Evolutionary conservation across 2,797 vertebrate species (phyloP).

Genomic region (Danio tinwini): DNA sequence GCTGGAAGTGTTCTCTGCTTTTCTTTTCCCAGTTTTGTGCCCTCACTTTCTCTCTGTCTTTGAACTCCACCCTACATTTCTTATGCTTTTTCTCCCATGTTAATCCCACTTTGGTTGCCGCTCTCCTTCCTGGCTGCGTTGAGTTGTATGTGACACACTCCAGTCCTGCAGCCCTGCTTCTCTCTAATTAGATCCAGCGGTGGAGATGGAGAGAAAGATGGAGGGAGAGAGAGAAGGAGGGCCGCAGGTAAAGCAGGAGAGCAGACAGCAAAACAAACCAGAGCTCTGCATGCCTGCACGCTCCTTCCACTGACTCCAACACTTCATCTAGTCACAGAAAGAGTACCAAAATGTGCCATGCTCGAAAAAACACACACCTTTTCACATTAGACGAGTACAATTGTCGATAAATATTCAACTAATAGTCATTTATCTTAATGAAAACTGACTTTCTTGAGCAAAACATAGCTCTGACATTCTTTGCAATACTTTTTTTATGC

Average conservation of each 20-base stretch:
- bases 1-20: conserved; percentile 29
- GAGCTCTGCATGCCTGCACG: conserved; percentile 78
- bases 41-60: conserved; percentile 30
- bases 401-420: background rate
- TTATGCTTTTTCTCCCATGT: conserved; percentile 42
- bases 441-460: background rate
- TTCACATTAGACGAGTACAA: conserved; percentile 11
- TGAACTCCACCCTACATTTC: conserved; percentile 33
- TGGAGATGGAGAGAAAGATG: conserved; percentile 70
- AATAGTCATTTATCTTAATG: background rate
- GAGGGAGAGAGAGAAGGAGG: conserved; percentile 8
- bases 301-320: conserved; percentile 66
- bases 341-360: conserved; percentile 8
- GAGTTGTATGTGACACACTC: conserved; percentile 79
- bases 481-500: no score
- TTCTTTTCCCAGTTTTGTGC: conserved; percentile 7
- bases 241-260: conserved; percentile 78
- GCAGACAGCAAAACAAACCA: conserved; percentile 79
- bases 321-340: conserved; percentile 3
- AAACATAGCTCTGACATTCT: background rate
- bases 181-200: conserved; percentile 81
- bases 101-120: conserved; percentile 41
- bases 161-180: conserved; percentile 65
- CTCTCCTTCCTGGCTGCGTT: conserved; percentile 68
- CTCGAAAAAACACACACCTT: background rate